Evolutionary conservation across 2,113 vertebrate species (phyloP), one percentile per base, ranked within the genome.

Genomic region (Seriola quinqueradiata): DNA sequence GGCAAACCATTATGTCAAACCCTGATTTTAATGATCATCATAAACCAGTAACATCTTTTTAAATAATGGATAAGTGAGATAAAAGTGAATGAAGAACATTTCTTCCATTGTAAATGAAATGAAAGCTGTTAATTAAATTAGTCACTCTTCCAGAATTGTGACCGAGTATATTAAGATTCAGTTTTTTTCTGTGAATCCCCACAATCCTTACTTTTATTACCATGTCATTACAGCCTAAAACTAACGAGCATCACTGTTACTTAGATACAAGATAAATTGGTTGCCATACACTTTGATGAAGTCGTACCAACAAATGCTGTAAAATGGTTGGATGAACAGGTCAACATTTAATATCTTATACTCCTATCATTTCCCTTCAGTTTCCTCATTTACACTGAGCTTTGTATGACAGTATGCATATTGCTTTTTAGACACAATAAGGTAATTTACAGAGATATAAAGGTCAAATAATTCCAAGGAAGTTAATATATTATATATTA

Each of bases 1-100:
- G 19, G n/a, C 34, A 60, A 63, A 32, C 23, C 36, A 55, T 32
- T 44, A 71, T 60, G 54, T 81, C 55, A 64, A 67, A 42, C 4
- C 4, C n/a, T 40, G 19, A 72, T 60, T 79, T 71, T 67, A 68
- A 77, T 57, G 19, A 48, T 52, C 75, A 54, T 73, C 68, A 67
- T 73, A 69, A 86, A 69, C 55, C 40, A 76, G 67, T 40, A 25
- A 67, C 38, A 54, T 72, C 17, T 64, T 28, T 76, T 66, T 57
- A 40, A 84, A 60, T 78, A 59, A 78, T 36, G 69, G 36, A 13
- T 57, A 65, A 40, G 42, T 38, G 28, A 64, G 23, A 66, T 16
- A 59, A 58, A 65, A 63, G 21, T 40, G 36, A 40, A 40, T 40
- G 36, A 34, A 61, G 59, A 61, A 36, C 32, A 36, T 19, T 61